phyloP scores from a whole-genome alignment of 1,140 invertebrate genomes.

The Trialeurodes vaporariorum region DNA sequence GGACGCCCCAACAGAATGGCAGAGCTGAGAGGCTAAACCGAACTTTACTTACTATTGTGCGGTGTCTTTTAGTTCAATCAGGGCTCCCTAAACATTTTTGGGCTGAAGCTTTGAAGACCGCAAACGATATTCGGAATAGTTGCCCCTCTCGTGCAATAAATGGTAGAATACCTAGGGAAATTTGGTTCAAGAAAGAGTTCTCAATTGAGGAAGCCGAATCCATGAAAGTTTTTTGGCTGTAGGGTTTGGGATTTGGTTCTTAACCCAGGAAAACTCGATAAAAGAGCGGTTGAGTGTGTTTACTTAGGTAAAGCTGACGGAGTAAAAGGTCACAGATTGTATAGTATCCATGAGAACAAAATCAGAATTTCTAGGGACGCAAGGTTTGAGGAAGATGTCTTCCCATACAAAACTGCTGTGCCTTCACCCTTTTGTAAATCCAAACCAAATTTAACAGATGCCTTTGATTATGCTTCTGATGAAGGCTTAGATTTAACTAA shows the following conservation, averaged over 20 bases:
- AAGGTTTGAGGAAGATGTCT: background rate
- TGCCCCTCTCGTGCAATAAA: background rate
- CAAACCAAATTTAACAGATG: background rate
- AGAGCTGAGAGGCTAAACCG: slow-evolving; percentile 3
- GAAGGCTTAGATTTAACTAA: background rate
- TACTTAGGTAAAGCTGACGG: background rate
- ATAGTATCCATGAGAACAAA: background rate
- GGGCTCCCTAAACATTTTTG: background rate
- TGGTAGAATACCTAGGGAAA: background rate
- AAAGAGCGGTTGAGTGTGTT: background rate
- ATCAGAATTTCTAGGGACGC: background rate
- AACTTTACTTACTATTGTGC: background rate
- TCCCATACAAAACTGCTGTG: background rate
- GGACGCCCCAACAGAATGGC: slow-evolving; percentile 7
- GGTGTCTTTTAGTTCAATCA: background rate
- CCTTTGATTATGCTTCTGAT: background rate
- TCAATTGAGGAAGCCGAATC: background rate
- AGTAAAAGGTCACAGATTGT: background rate
- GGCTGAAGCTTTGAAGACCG: background rate
- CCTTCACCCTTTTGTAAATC: background rate
- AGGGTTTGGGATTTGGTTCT: background rate
- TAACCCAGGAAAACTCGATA: background rate
- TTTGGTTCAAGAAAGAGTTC: background rate
- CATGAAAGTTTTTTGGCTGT: background rate
- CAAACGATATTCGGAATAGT: background rate